A percentile compares a stretch with the other conserved stretches of the same genome.
phyloP scores from a whole-genome alignment of 2,888 invertebrate genomes.

The Malacosoma neustria region DNA sequence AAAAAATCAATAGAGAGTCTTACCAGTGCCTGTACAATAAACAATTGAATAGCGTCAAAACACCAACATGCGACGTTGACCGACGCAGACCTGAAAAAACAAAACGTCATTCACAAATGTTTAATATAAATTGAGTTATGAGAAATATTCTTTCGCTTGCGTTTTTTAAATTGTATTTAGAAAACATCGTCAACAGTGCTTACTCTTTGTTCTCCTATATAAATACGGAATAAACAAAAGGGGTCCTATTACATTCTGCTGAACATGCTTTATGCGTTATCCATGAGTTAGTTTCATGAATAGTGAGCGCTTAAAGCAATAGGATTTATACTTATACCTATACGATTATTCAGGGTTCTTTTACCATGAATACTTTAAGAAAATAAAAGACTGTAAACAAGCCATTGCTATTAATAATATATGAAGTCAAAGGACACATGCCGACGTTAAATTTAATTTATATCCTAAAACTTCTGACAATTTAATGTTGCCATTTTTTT shows the following conservation, averaged over 20 bases:
- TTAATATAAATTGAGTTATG: constrained; percentile 3
- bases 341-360: too few species aligned
- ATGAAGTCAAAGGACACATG: not conserved
- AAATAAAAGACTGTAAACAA: too few species aligned
- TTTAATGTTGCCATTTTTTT: too few species aligned
- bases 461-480: too few species aligned
- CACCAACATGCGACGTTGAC: constrained; percentile 30
- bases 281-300: not conserved
- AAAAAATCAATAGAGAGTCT: too few species aligned
- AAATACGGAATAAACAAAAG: not conserved
- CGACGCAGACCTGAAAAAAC: constrained; percentile 41
- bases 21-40: constrained; percentile 48
- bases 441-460: not conserved
- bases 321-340: not conserved
- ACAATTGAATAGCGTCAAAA: constrained; percentile 38
- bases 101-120: constrained; percentile 7
- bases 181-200: not conserved
- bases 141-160: not conserved
- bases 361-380: not conserved
- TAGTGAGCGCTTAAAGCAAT: not conserved
- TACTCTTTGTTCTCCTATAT: not conserved
- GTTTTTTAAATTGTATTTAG: not conserved
- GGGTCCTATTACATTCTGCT: not conserved
- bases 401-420: not conserved
- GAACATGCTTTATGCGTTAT: not conserved